A percentile compares a stretch with the other conserved stretches of the same genome.
Conservation (phyloP, 2,113 vertebrate genomes). For the Gila orcuttii region DNA sequence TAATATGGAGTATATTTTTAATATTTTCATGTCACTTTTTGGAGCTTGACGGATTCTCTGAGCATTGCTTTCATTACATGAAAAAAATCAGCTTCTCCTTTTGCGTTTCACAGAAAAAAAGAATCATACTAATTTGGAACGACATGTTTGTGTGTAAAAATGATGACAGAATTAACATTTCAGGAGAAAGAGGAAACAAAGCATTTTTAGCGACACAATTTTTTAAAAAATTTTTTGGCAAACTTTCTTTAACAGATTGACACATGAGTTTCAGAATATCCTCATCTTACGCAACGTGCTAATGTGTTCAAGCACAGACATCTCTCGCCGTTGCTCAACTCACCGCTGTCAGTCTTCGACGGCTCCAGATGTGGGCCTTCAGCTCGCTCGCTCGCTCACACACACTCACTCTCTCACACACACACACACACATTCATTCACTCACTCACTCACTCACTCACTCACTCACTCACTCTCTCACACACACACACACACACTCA, state of each 20-base stretch:
- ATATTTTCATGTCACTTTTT: too few relatives aligned
- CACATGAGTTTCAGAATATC: not conserved
- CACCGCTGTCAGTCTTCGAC: constrained; percentile 3
- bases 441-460: too few relatives aligned
- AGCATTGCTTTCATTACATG: not conserved
- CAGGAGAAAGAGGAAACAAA: not conserved
- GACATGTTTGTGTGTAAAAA: not conserved
- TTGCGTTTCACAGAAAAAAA: not conserved
- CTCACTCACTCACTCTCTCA: too few relatives aligned
- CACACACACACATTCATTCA: too few relatives aligned
- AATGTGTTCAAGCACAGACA: not conserved
- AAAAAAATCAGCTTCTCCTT: not conserved
- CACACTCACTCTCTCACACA: too few relatives aligned
- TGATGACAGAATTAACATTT: not conserved
- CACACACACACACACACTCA: too few relatives aligned
- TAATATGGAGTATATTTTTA: too few relatives aligned
- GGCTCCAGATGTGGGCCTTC: not conserved
- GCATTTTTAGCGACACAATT: not conserved
- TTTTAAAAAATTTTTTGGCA: not conserved
- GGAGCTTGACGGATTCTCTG: too few relatives aligned
- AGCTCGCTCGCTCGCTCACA: too few relatives aligned
- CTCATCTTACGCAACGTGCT: not conserved
- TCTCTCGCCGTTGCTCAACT: constrained; percentile 2
- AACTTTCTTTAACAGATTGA: not conserved
- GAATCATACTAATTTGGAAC: not conserved